Evolutionary conservation across 1,140 invertebrate species (phyloP), one percentile per base, ranked within the genome.

Genomic region (Tetragonula clypearis): DNA sequence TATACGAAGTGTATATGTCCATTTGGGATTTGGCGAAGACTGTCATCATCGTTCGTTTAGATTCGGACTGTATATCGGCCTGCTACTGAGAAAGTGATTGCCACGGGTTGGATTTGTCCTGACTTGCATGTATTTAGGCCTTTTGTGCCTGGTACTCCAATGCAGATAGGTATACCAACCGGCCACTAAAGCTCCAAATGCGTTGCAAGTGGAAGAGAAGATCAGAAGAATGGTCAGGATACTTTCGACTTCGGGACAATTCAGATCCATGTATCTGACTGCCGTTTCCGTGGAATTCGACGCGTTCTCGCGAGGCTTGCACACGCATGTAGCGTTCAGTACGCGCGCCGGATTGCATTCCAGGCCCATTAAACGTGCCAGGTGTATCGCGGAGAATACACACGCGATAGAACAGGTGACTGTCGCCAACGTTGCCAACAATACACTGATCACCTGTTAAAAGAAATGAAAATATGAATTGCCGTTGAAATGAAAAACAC

Each of bases 101-200:
- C 90, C 89, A 21, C 91, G 84, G 78, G 88, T 89, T 12, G 92
- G 85, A 78, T 91, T 93, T 6, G 94, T 95, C 68, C 93, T 91
- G 4, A 95, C 94, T 79, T 95, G 93, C 8, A 95, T 91, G 86
- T 96, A 95, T 55, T 93, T 90, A 2, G 92, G 92, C 53, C 92
- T 89, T 62, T 91, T 91, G 9, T 91, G 75, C 26, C 92, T 85
- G 11, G 94, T 93, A 65, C 93, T 94, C 94, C 95, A 95, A 78
- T 96, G 95, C 3, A 96, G 90, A 78, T 95, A 95, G 60, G 94
- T 93, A 79, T 95, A 95, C 92, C 94, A 95, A 21, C 91, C 92
- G 0, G 95, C 93, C 0, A 95, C 68, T 35, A 95, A 72, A 0
- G 92, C 92, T 9, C 94, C 95, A 9, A 95, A 58, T 1, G 90